phyloP scores from a whole-genome alignment of 2,797 vertebrate species.

The Microctenopoma lineatum region DNA sequence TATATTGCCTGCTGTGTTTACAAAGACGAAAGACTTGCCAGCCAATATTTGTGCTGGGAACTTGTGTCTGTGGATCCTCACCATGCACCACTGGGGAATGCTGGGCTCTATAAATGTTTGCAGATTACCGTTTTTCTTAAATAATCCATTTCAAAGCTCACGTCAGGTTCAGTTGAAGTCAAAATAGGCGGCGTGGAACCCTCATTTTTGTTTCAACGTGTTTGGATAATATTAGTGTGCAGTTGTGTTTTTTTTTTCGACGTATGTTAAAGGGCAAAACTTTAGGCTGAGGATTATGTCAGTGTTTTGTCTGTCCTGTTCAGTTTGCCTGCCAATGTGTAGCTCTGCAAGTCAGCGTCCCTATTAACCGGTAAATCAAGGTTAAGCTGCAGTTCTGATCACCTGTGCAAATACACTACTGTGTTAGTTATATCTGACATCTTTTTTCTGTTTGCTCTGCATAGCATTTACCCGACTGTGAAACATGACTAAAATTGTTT shows the following conservation, averaged over 20 bases:
- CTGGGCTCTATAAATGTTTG: conserved; percentile 87
- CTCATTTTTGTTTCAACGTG: conserved; percentile 65
- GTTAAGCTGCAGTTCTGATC: neutral
- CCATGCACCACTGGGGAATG: conserved; percentile 75
- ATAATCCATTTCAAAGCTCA: conserved; percentile 82
- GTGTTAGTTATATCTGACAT: neutral
- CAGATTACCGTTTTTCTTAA: conserved; percentile 86
- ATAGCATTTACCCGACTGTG: neutral
- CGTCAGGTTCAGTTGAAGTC: conserved; percentile 77
- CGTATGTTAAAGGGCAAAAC: conserved; percentile 28
- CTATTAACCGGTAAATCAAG: neutral
- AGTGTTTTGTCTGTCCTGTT: conserved; percentile 11
- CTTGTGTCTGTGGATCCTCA: conserved; percentile 65
- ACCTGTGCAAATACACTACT: neutral
- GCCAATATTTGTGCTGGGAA: conserved; percentile 45
- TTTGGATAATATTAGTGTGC: conserved; percentile 61
- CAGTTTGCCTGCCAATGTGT: neutral
- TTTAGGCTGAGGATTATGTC: conserved; percentile 20
- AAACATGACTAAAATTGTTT: neutral
- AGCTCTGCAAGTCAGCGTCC: neutral
- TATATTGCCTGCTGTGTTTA: conserved; percentile 66
- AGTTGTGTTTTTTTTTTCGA: conserved; percentile 45
- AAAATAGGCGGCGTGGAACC: conserved; percentile 51
- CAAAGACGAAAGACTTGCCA: conserved; percentile 60
- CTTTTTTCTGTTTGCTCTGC: too few relatives aligned